phyloP scores from a whole-genome alignment of 1,140 invertebrate species.

The Trichonephila clavata region DNA sequence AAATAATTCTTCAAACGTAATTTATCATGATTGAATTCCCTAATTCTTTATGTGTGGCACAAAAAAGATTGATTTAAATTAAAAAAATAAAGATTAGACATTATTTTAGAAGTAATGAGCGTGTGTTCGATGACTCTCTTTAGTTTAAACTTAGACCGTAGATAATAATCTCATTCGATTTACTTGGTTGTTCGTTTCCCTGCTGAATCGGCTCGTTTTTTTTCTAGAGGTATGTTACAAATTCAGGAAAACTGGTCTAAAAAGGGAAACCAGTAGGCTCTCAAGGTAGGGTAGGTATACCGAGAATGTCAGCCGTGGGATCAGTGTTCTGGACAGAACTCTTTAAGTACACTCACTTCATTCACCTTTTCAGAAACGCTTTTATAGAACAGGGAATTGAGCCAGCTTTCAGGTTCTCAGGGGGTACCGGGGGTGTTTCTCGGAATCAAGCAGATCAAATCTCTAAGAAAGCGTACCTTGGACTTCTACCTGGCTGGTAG shows the following conservation, averaged over 20 bases:
- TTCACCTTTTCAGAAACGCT: slow-evolving; percentile 67
- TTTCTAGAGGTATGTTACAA: slow-evolving; percentile 1
- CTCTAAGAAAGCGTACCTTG: slow-evolving; percentile 43
- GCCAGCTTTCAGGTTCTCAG: slow-evolving; percentile 14
- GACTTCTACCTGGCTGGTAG: slow-evolving; percentile 62
- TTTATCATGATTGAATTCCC: too few relatives aligned
- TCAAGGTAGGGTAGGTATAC: slow-evolving; percentile 28
- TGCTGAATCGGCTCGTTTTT: neutral
- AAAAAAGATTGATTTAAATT: neutral
- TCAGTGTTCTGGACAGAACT: slow-evolving; percentile 51
- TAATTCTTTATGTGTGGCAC: too few relatives aligned
- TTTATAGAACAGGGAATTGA: slow-evolving; percentile 56
- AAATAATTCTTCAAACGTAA: too few relatives aligned
- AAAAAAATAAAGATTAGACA: neutral
- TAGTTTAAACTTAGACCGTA: slow-evolving; percentile 39
- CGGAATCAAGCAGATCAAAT: slow-evolving; percentile 38
- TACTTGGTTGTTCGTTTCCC: slow-evolving; percentile 1
- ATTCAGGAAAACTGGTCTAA: slow-evolving; percentile 54
- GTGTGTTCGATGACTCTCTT: neutral
- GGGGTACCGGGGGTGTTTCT: slow-evolving; percentile 26
- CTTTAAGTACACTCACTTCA: slow-evolving; percentile 41
- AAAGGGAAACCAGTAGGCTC: slow-evolving; percentile 16
- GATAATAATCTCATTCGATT: slow-evolving; percentile 36
- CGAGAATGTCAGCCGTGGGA: slow-evolving; percentile 37
- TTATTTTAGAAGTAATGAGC: neutral